A percentile compares a stretch with the other conserved stretches of the same genome.
These are phyloP conservation scores for Drosophila nr. fundita DNA, from an alignment of 2,888 invertebrate genomes.

Conservation along the genomic window DNA sequence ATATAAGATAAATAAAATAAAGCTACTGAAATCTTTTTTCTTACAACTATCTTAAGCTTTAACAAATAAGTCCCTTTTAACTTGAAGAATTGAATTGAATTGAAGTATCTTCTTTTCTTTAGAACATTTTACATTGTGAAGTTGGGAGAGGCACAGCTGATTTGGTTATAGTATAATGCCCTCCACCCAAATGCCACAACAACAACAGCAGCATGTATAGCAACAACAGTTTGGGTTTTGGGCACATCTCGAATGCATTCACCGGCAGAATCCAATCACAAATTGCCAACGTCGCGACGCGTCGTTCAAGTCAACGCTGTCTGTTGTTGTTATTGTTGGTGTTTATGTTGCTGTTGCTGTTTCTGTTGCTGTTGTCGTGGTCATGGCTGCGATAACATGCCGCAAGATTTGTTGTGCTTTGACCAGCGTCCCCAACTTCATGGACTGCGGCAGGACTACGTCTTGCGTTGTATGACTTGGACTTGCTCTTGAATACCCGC, in stretches of 20 bases:
- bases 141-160: conserved; percentile 24
- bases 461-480: conserved; percentile 25
- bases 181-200: conserved; percentile 48
- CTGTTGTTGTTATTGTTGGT: conserved; percentile 26
- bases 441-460: conserved; percentile 19
- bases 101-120: background rate
- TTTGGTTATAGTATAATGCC: conserved; percentile 38
- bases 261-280: conserved; percentile 73
- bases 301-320: conserved; percentile 51
- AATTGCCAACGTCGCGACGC: conserved; percentile 69
- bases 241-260: conserved; percentile 41
- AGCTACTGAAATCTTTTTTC: background rate
- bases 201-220: conserved; percentile 3
- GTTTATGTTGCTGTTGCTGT: conserved; percentile 28
- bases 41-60: background rate
- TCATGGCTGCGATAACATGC: conserved; percentile 73
- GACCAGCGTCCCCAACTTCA: conserved; percentile 51
- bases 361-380: conserved; percentile 60
- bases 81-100: background rate
- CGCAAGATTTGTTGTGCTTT: conserved; percentile 73
- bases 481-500: conserved; percentile 4
- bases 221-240: conserved; percentile 26
- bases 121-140: background rate
- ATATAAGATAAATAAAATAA: background rate
- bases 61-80: background rate